Evolutionary conservation across 2,888 invertebrate genomes (phyloP).

Genomic region (Nycteola revayana): DNA sequence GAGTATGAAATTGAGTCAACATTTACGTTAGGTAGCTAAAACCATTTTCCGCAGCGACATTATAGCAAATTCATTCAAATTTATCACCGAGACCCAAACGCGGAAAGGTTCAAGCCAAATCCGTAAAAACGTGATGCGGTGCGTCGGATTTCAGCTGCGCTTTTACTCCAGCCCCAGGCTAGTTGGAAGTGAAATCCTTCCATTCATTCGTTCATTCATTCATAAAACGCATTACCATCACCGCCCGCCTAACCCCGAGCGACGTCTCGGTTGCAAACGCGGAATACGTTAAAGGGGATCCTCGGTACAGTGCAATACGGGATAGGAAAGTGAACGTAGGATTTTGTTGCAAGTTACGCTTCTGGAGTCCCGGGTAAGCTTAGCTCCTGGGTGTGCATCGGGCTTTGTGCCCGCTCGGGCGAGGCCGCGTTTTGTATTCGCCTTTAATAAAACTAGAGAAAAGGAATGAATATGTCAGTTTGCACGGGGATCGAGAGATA

Average conservation of each 20-base stretch:
- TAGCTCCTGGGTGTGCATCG: constrained; percentile 47
- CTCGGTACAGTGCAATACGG: constrained; percentile 56
- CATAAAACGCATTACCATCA: constrained; percentile 73
- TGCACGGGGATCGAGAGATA: constrained; percentile 20
- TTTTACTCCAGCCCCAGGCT: constrained; percentile 61
- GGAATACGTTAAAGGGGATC: constrained; percentile 63
- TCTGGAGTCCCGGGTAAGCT: constrained; percentile 54
- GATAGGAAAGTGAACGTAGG: constrained; percentile 62
- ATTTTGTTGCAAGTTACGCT: constrained; percentile 67
- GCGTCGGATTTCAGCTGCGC: constrained; percentile 39
- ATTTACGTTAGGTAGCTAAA: constrained; percentile 25
- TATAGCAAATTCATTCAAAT: constrained; percentile 31
- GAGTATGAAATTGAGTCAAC: constrained; percentile 38
- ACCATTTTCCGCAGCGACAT: constrained; percentile 19
- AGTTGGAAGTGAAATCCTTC: constrained; percentile 68
- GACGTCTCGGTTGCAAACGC: constrained; percentile 51
- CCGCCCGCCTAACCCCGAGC: constrained; percentile 40
- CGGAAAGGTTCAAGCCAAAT: constrained; percentile 14
- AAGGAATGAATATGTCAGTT: constrained; percentile 47
- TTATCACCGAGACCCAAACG: constrained; percentile 38
- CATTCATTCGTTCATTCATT: constrained; percentile 71
- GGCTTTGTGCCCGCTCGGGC: constrained; percentile 52
- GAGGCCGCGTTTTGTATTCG: constrained; percentile 54
- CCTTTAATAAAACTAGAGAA: constrained; percentile 52
- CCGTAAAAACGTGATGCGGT: constrained; percentile 26